A percentile compares a stretch with the other conserved stretches of the same genome.
phyloP scores from a whole-genome alignment of 2,888 invertebrate species.

The Chironomus riparius region DNA sequence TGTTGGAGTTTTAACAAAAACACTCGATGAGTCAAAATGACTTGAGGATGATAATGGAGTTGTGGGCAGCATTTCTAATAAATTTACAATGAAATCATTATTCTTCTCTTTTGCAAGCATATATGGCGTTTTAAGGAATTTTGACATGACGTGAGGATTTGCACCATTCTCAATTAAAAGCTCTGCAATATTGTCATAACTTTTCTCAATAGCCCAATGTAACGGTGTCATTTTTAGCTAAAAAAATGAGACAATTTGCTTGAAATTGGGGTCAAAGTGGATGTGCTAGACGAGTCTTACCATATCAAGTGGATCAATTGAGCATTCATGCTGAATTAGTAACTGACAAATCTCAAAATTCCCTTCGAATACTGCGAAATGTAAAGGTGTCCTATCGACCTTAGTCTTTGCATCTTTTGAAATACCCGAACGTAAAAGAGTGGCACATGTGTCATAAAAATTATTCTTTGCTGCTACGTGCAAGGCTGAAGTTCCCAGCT shows the following conservation, averaged over 20 bases:
- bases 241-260: slow-evolving; percentile 30
- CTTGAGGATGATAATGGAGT: background rate
- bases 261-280: background rate
- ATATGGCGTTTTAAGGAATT: slow-evolving; percentile 62
- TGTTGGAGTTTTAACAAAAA: background rate
- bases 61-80: slow-evolving; percentile 14
- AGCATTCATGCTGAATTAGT: slow-evolving; percentile 58
- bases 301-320: slow-evolving; percentile 69
- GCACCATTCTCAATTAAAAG: slow-evolving; percentile 66
- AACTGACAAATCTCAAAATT: slow-evolving; percentile 64
- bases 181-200: slow-evolving; percentile 59
- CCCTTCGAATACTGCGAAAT: slow-evolving; percentile 80
- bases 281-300: slow-evolving; percentile 41
- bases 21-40: background rate
- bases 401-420: slow-evolving; percentile 80
- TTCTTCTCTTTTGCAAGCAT: slow-evolving; percentile 52
- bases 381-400: slow-evolving; percentile 84
- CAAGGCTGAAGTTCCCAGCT: slow-evolving; percentile 83
- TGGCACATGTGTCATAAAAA: slow-evolving; percentile 66
- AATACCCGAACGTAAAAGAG: slow-evolving; percentile 75
- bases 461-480: slow-evolving; percentile 81
- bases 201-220: slow-evolving; percentile 87
- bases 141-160: slow-evolving; percentile 55
- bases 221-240: slow-evolving; percentile 83
- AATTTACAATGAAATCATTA: slow-evolving; percentile 14